Base-by-base conservation (phyloP, 2,888 invertebrate genomes). In the Fragum whitleyi region DNA sequence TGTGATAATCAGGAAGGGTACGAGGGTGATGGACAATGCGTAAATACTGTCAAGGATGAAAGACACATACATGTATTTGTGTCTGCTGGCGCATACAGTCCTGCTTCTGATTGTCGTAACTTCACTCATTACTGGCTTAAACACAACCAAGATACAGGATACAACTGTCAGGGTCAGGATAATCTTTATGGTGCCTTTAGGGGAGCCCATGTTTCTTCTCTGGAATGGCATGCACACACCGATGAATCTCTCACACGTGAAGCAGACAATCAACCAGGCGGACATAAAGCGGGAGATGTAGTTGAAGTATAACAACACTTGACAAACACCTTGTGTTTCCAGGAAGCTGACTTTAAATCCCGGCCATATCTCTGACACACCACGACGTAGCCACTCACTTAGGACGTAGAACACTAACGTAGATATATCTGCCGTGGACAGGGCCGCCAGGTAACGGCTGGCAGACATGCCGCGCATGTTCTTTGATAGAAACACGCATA, bases 361-460 rank as follows among this genome's bases (percentile, higher is more conserved):
- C 0, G 86, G 85, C 14, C 70, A 71, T 29, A 87, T 79, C 42
- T 81, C 77, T 0, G 78, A 68, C n/a, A 89, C 67, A 16, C 93
- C 93, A 21, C 91, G 78, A n/a, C 87, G 71, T 19, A 93, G 69
- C 93, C 93, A 93, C 68, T 93, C 93, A 51, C 92, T 77, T 26
- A 92, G 86, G 9, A 93, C 92, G 78, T 91, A 93, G 57, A 97
- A 95, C 0, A 97, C 93, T 16, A 96, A 95, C 0, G 96, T 90
- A 21, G 97, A 93, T 88, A 97, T 97, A 3, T 96, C 95, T 0
- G 96, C 96, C 92, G 97, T 97, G 78, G 97, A 97, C 68, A 97
- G 93, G 0, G 96, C 96, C 0, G 96, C 96, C 79, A 97, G 94
- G 92, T 97, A 97, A 86, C 96, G 96, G 83, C 96, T 96, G 0